phyloP scores from a whole-genome alignment of 2,888 invertebrate genomes.

The Synergus itoensis region DNA sequence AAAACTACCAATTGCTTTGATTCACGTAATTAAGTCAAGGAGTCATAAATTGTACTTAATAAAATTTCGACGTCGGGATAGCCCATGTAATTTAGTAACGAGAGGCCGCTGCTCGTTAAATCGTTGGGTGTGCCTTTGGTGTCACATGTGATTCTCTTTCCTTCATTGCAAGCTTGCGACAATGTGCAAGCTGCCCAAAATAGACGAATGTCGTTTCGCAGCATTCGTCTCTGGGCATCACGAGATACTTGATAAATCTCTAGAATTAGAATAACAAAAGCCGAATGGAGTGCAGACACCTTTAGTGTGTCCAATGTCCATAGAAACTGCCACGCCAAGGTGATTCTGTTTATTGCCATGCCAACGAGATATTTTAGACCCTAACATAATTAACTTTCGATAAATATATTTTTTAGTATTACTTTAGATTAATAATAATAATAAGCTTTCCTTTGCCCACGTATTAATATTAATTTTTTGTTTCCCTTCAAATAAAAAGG shows the following conservation, averaged over 20 bases:
- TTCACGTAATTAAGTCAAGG: background rate
- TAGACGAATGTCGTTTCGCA: slow-evolving; percentile 52
- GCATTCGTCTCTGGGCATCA: slow-evolving; percentile 43
- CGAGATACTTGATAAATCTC: slow-evolving; percentile 48
- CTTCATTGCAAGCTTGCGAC: slow-evolving; percentile 31
- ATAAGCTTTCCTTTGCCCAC: too few relatives aligned
- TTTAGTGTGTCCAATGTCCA: background rate
- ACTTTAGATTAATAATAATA: too few relatives aligned
- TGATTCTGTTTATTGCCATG: background rate
- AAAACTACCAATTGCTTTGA: too few relatives aligned
- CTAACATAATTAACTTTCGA: too few relatives aligned
- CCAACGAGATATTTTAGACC: background rate
- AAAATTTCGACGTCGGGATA: background rate
- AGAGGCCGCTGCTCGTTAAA: slow-evolving; percentile 49
- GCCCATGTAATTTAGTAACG: slow-evolving; percentile 45
- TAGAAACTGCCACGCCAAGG: background rate
- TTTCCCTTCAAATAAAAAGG: background rate
- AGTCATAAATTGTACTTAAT: background rate
- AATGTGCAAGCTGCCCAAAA: slow-evolving; percentile 42
- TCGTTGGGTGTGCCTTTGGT: slow-evolving; percentile 52
- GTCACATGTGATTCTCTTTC: slow-evolving; percentile 46
- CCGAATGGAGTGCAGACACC: background rate
- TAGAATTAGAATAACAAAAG: slow-evolving; percentile 20
- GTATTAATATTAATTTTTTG: background rate
- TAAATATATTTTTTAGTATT: too few relatives aligned